These are phyloP conservation scores for Cephalopterus ornatus DNA, from an alignment of 2,113 vertebrate species.

Conservation along the genomic window DNA sequence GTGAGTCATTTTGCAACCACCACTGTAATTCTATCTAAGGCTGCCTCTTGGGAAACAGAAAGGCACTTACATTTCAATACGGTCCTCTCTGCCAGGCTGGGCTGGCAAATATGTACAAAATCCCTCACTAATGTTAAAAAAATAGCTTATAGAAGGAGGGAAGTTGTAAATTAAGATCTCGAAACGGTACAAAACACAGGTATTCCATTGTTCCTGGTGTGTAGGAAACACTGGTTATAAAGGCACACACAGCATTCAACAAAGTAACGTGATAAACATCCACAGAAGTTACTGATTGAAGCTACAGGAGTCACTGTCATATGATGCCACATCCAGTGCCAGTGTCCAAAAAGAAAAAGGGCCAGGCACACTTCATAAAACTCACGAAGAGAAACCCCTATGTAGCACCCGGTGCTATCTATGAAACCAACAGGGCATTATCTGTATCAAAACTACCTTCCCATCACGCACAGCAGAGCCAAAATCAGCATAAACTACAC, in stretches of 20 bases:
- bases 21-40: slow-evolving; percentile 55
- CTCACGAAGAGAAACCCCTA: background rate
- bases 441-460: background rate
- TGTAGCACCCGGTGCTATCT: background rate
- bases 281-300: background rate
- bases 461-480: background rate
- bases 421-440: accelerated
- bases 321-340: background rate
- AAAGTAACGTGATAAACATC: background rate
- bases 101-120: background rate
- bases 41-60: slow-evolving; percentile 31
- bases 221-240: background rate
- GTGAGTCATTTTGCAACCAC: slow-evolving; percentile 51
- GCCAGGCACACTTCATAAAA: background rate
- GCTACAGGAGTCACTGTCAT: background rate
- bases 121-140: background rate
- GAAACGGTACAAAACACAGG: background rate
- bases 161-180: background rate
- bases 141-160: background rate
- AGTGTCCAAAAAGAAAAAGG: background rate
- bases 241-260: background rate
- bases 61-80: background rate
- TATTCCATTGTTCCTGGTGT: background rate
- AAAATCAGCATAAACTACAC: background rate
- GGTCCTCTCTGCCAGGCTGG: background rate